Evolutionary conservation across 1,140 invertebrate genomes (phyloP).

Genomic region (Cecropterus lyciades): DNA sequence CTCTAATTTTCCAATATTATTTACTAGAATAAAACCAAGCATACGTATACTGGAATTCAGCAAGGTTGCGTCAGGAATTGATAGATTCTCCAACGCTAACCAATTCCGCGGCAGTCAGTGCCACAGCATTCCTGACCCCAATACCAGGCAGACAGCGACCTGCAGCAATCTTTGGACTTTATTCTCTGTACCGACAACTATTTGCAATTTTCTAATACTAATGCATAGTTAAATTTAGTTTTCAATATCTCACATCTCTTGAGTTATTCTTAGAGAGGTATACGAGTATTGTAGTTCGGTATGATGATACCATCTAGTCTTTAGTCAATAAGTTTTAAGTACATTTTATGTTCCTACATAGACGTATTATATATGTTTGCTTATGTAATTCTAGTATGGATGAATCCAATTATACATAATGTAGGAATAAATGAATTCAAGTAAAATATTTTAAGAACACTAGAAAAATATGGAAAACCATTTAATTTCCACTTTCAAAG

Average conservation of each 20-base stretch:
- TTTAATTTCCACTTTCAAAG: too few species aligned
- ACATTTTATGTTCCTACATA: not conserved
- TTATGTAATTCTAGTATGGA: too few species aligned
- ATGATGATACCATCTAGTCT: not conserved
- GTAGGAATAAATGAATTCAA: too few species aligned
- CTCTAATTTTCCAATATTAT: too few species aligned
- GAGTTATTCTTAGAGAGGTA: not conserved
- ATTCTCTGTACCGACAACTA: constrained; percentile 25
- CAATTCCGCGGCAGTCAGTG: constrained; percentile 25
- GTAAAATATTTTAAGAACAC: too few species aligned
- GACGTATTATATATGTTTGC: not conserved
- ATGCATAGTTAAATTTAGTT: constrained; percentile 19
- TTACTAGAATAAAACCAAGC: constrained; percentile 11
- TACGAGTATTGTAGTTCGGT: not conserved
- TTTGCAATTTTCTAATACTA: constrained; percentile 18
- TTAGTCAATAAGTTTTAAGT: constrained; percentile 2
- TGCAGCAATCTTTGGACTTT: constrained; percentile 34
- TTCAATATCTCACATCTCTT: constrained; percentile 11
- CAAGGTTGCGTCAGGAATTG: constrained; percentile 20
- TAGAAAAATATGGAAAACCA: too few species aligned
- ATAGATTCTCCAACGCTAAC: constrained; percentile 31
- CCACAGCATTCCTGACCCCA: constrained; percentile 30
- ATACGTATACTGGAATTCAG: constrained; percentile 20
- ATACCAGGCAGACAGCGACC: constrained; percentile 30
- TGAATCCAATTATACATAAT: too few species aligned